phyloP scores from a whole-genome alignment of 2,797 vertebrate genomes.

The Ambastaia sidthimunki region DNA sequence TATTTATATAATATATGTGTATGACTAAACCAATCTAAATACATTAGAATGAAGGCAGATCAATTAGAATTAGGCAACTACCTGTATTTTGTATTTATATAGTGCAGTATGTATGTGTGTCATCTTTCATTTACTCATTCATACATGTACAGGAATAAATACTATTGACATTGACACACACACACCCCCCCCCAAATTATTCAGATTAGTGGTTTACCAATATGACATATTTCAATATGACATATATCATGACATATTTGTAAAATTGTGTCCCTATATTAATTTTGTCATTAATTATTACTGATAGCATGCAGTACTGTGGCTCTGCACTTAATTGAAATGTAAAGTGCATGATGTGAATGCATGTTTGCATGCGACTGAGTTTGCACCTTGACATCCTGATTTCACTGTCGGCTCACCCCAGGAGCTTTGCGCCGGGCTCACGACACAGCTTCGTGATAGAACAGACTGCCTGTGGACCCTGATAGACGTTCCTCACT shows the following conservation, averaged over 20 bases:
- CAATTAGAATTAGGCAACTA: background rate
- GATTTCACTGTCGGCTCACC: slow-evolving; percentile 45
- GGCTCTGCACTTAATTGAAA: slow-evolving; percentile 39
- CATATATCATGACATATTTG: too few species aligned
- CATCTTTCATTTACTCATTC: background rate
- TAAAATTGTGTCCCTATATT: background rate
- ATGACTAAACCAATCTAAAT: background rate
- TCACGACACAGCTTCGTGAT: slow-evolving; percentile 38
- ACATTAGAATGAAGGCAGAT: background rate
- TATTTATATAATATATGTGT: background rate
- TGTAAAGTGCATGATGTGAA: slow-evolving; percentile 38
- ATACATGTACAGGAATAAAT: too few species aligned
- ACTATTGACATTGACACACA: too few species aligned
- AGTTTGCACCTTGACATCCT: slow-evolving; percentile 50
- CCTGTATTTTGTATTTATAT: background rate
- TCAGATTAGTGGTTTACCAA: background rate
- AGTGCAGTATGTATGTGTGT: background rate
- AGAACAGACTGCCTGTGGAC: slow-evolving; percentile 47
- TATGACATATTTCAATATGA: background rate
- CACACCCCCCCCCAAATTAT: background rate
- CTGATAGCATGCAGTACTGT: slow-evolving; percentile 8
- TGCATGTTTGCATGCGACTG: slow-evolving; percentile 43
- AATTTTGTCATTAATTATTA: background rate
- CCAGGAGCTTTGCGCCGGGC: slow-evolving; percentile 44
- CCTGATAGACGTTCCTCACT: slow-evolving; percentile 43